These are phyloP conservation scores for Dipodomys ordii DNA, from an alignment of 2,113 vertebrate species.

Conservation along the genomic window DNA sequence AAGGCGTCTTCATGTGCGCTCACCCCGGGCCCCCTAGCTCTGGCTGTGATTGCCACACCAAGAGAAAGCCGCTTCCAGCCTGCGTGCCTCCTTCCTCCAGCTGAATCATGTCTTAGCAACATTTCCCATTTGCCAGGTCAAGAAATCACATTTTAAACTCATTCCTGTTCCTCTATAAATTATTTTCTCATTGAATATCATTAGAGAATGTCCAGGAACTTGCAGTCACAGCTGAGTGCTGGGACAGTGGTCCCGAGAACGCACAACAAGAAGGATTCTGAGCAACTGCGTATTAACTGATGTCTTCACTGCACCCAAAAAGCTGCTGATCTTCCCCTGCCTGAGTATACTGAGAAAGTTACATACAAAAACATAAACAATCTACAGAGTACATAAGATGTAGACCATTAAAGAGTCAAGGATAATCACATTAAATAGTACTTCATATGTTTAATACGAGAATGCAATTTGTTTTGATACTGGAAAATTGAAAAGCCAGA, in stretches of 20 bases:
- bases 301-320: constrained; percentile 22
- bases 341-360: constrained; percentile 75
- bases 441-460: constrained; percentile 49
- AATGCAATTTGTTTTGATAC: constrained; percentile 65
- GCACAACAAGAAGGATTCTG: neutral
- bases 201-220: constrained; percentile 60
- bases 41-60: neutral
- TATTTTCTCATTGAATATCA: constrained; percentile 46
- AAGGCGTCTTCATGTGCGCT: constrained; percentile 31
- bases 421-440: neutral
- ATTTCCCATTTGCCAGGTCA: constrained; percentile 42
- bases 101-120: constrained; percentile 19
- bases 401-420: constrained; percentile 74
- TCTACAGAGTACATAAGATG: constrained; percentile 89
- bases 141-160: constrained; percentile 60
- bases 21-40: neutral
- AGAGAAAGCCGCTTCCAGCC: neutral
- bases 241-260: neutral
- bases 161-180: constrained; percentile 27
- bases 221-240: constrained; percentile 51
- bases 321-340: constrained; percentile 70
- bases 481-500: constrained; percentile 73
- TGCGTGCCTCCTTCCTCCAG: neutral
- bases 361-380: constrained; percentile 86
- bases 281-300: neutral